phyloP scores from a whole-genome alignment of 2,797 vertebrate genomes.

The Diplodus sargus region DNA sequence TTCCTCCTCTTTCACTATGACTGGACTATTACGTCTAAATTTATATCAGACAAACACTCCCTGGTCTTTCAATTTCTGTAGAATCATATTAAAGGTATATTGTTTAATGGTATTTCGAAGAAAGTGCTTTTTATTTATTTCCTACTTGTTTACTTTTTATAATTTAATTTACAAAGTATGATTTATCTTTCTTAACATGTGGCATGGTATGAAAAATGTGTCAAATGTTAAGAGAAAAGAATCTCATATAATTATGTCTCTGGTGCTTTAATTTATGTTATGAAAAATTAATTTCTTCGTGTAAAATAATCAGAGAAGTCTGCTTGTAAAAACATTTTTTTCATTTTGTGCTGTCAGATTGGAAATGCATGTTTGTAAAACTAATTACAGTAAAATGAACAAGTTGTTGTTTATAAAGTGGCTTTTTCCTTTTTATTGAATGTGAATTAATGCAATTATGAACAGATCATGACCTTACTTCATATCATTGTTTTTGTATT shows the following conservation, averaged over 20 bases:
- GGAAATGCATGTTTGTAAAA: background rate
- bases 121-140: background rate
- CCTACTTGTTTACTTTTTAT: background rate
- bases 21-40: conserved; percentile 42
- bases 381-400: background rate
- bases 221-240: background rate
- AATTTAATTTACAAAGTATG: background rate
- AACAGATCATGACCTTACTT: background rate
- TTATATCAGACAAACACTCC: conserved; percentile 4
- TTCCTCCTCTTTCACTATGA: conserved; percentile 71
- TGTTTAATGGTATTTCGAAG: background rate
- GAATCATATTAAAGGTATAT: background rate
- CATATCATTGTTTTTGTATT: no score
- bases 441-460: conserved; percentile 1
- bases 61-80: conserved; percentile 2
- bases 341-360: background rate
- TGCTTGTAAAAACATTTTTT: background rate
- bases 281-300: background rate
- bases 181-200: background rate
- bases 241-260: background rate
- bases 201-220: background rate
- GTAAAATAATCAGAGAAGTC: background rate
- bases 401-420: background rate
- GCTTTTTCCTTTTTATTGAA: background rate
- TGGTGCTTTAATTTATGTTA: conserved; percentile 8